Percentiles rank a stretch among this genome's conserved stretches.
These are phyloP conservation scores for Machimus rusticus DNA, from an alignment of 2,888 invertebrate species.

Conservation along the genomic window DNA sequence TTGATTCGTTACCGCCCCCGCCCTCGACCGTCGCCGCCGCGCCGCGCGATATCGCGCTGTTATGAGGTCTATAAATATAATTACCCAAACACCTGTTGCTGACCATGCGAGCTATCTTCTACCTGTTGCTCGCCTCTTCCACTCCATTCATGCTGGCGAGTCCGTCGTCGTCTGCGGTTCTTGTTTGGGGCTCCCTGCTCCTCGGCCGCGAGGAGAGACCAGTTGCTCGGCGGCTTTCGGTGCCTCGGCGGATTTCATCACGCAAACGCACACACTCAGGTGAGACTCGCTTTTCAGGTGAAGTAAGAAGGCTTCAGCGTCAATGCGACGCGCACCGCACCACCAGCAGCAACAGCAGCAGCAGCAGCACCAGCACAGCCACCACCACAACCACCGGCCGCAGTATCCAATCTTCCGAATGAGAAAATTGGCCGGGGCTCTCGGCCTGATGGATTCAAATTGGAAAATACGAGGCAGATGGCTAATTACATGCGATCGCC, in stretches of 20 bases:
- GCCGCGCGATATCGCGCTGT: neutral
- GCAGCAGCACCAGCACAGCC: neutral
- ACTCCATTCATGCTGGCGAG: conserved; percentile 33
- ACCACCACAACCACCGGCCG: neutral
- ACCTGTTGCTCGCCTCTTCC: conserved; percentile 42
- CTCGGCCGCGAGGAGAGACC: conserved; percentile 6
- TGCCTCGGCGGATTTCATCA: conserved; percentile 9
- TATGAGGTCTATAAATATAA: conserved; percentile 47
- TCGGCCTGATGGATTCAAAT: conserved; percentile 34
- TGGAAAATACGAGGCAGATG: conserved; percentile 46
- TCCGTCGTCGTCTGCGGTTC: neutral
- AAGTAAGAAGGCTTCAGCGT: conserved; percentile 29
- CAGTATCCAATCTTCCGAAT: conserved; percentile 33
- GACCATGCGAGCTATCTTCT: conserved; percentile 33
- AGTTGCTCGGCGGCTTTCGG: neutral
- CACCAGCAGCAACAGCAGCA: neutral
- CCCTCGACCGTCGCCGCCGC: neutral
- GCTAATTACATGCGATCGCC: conserved; percentile 45
- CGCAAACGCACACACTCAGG: conserved; percentile 37
- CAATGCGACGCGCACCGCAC: neutral
- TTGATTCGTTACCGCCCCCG: neutral
- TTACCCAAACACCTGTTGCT: conserved; percentile 48
- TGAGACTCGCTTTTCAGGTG: conserved; percentile 19
- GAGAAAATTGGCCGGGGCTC: conserved; percentile 31
- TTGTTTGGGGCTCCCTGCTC: neutral